Base-by-base conservation (phyloP, 2,888 invertebrate species). In the Saturnia japonica region DNA sequence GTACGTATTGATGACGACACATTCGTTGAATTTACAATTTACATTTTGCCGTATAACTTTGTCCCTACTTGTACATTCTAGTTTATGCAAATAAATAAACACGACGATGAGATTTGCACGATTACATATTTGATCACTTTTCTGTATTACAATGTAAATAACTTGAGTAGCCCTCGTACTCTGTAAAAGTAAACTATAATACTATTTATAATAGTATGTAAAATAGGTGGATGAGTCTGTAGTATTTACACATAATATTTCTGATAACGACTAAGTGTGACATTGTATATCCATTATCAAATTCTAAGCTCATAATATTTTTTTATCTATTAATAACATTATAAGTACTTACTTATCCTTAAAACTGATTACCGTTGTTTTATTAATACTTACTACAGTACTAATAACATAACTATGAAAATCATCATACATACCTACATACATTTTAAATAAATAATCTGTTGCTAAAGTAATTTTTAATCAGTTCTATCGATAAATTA, bases 21-120 rank as follows among this genome's bases (percentile, higher is more conserved):
- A n/a, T n/a, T n/a, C n/a, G n/a, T n/a, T n/a, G n/a, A n/a, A n/a
- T 51, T 51, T 51, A 51, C 51, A 51, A 51, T 16, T 51, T 51
- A 51, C 9, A 22, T n/a, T n/a, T 51, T 47, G 45, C 16, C 16
- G 19, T 6, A 51, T 9, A 51, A 51, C 51, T n/a, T 51, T 51
- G 51, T 51, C 1, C 51, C 9, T 51, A 51, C n/a, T 9, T 51
- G 6, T 51, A 51, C 51, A 51, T 51, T 51, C 51, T 51, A 51
- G 51, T 51, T 51, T 51, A 51, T 51, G 51, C 19, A n/a, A 51
- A 51, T 22, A n/a, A n/a, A 19, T n/a, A n/a, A n/a, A 51, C 19
- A 51, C n/a, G 45, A 51, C n/a, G 4, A n/a, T 19, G 19, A 51
- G 1, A 51, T 51, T 51, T n/a, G 51, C 51, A 51, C 19, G 51